Evolutionary conservation across 2,113 vertebrate genomes (phyloP).

Genomic region (Caranx melampygus): DNA sequence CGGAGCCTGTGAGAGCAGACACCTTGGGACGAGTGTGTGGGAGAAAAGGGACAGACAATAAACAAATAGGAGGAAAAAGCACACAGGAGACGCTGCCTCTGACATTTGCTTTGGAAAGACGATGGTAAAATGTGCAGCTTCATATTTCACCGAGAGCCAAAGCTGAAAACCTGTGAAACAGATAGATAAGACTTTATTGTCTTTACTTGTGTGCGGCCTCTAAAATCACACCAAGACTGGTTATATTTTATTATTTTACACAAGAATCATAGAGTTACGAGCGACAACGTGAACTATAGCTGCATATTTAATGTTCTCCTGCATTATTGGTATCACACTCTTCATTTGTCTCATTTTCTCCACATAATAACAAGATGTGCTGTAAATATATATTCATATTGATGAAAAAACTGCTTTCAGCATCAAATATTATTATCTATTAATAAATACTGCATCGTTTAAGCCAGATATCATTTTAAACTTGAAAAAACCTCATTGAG

Average conservation of each 20-base stretch:
- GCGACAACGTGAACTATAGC: too few species aligned
- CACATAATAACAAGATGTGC: background rate
- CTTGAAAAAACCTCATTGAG: constrained; percentile 14
- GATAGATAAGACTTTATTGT: too few species aligned
- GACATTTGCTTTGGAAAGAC: constrained; percentile 50
- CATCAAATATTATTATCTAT: background rate
- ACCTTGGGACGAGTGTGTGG: constrained; percentile 58
- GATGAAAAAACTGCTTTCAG: background rate
- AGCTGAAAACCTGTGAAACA: background rate
- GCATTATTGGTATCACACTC: background rate
- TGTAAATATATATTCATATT: constrained; percentile 9
- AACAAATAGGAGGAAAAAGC: constrained; percentile 50
- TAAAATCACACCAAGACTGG: background rate
- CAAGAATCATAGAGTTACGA: too few species aligned
- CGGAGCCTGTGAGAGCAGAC: constrained; percentile 43
- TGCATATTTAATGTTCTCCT: background rate
- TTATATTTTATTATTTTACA: background rate
- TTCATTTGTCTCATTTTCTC: background rate
- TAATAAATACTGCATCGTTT: background rate
- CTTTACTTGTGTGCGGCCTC: background rate
- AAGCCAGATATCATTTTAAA: background rate
- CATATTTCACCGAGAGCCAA: constrained; percentile 22
- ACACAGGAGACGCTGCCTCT: constrained; percentile 30
- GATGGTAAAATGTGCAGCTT: constrained; percentile 22
- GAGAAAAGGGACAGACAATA: constrained; percentile 55